These are phyloP conservation scores for Hepsetus odoe DNA, from an alignment of 2,113 vertebrate species.

Conservation along the genomic window DNA sequence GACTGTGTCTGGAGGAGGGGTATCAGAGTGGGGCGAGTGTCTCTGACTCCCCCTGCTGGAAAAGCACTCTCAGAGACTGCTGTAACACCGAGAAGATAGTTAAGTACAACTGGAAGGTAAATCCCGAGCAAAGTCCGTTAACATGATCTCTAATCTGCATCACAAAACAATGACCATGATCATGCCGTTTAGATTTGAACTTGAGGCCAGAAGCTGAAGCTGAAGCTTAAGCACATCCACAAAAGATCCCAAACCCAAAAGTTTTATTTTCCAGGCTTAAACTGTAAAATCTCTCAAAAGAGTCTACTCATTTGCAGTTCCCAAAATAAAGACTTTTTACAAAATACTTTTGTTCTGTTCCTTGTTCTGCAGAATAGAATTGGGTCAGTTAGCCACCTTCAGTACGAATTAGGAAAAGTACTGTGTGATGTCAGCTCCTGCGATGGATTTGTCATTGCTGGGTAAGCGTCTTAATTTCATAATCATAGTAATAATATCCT, in stretches of 20 bases:
- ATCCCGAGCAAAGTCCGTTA: not conserved
- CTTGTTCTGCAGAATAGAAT: slow-evolving; percentile 80
- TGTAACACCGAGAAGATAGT: slow-evolving; percentile 78
- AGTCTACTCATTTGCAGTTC: too few relatives aligned
- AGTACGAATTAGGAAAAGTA: slow-evolving; percentile 84
- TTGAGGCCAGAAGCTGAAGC: too few relatives aligned
- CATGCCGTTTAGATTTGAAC: too few relatives aligned
- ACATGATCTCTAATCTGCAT: too few relatives aligned
- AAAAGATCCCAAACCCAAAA: too few relatives aligned
- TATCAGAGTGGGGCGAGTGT: slow-evolving; percentile 76
- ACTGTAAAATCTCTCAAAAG: too few relatives aligned
- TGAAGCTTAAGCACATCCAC: too few relatives aligned
- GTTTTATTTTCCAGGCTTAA: too few relatives aligned
- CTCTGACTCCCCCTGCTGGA: slow-evolving; percentile 89
- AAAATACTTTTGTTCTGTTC: not conserved
- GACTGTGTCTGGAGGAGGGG: slow-evolving; percentile 84
- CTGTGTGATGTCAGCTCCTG: slow-evolving; percentile 87
- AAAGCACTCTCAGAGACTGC: slow-evolving; percentile 84
- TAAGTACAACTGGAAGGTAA: slow-evolving; percentile 94
- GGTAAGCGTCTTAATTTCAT: slow-evolving; percentile 76
- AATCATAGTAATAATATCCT: too few relatives aligned
- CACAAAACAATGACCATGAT: too few relatives aligned
- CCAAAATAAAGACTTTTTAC: too few relatives aligned
- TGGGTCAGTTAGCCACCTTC: slow-evolving; percentile 87
- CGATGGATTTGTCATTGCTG: slow-evolving; percentile 83